phyloP scores from a whole-genome alignment of 1,140 invertebrate genomes.

The Sycophaga agraensis region DNA sequence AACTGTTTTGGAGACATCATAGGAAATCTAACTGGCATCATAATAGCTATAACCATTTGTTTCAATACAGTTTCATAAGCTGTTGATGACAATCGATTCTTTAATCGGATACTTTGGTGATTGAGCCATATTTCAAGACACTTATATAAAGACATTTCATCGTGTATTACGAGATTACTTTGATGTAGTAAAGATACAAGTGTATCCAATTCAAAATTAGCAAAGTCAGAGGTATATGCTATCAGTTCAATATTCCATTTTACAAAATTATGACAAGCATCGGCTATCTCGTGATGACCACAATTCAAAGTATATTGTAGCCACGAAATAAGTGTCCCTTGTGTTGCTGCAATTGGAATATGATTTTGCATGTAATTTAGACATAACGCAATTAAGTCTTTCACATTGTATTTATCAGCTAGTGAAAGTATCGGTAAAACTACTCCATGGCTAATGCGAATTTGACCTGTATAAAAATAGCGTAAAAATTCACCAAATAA shows the following conservation, averaged over 20 bases:
- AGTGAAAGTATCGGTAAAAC: conserved; percentile 84
- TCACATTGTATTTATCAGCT: conserved; percentile 93
- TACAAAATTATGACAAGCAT: conserved; percentile 80
- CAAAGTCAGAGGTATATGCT: conserved; percentile 76
- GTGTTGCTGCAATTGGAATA: conserved; percentile 77
- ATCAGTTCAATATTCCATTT: conserved; percentile 91
- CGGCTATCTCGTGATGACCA: conserved; percentile 75
- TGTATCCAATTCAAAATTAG: conserved; percentile 79
- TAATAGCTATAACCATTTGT: conserved; percentile 70
- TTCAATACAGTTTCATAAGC: conserved; percentile 65
- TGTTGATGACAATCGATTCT: conserved; percentile 46
- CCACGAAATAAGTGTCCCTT: conserved; percentile 85
- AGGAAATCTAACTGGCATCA: conserved; percentile 81
- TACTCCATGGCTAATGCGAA: conserved; percentile 78
- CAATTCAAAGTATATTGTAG: conserved; percentile 84
- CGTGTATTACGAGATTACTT: conserved; percentile 85
- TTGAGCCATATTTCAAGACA: conserved; percentile 77
- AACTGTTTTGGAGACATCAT: conserved; percentile 90
- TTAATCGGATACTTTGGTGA: conserved; percentile 64
- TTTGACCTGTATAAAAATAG: conserved; percentile 92
- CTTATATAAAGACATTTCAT: conserved; percentile 83
- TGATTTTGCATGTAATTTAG: conserved; percentile 86
- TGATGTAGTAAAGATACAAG: conserved; percentile 76
- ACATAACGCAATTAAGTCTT: conserved; percentile 81
- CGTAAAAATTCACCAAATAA: conserved; percentile 87